Evolutionary conservation across 2,797 vertebrate genomes (phyloP), one percentile per base, ranked within the genome.

Genomic region (Darevskia mixta): DNA sequence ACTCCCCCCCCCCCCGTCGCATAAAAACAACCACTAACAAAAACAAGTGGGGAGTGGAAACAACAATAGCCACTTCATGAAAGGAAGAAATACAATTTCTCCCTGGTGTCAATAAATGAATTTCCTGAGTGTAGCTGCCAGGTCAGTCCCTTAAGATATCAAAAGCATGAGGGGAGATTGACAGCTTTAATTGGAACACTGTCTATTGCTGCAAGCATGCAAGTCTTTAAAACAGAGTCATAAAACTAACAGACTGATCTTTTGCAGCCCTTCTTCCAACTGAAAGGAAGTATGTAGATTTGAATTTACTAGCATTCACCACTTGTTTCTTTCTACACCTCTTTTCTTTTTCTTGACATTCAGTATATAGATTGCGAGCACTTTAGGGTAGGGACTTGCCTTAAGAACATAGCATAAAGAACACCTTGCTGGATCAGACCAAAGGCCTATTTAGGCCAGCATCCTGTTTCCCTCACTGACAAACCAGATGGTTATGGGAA

Each of bases 181-280:
- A 81, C 43, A 89, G 61, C 71, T 89, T 81, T 86, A 86, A 89
- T 81, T 86, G 71, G 61, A 41, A 80, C 77, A 73, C 8, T 43
- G 41, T 67, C 15, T 81, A 78, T 81, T 82, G 43, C 35, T 58
- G 23, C 43, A 82, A 49, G 17, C 69, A 81, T 89, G 55, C 55
- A 85, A 23, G 55, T 80, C 81, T 89, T 85, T 75, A 75, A 55
- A 75, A 85, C 69, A 81, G 58, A 80, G 38, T 66, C 29, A 78
- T 58, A 64, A 25, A 61, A 73, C 29, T 67, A 66, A 66, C 38
- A 85, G 69, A 55, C 20, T 83, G 81, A 55, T 83, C 43, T 71
- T 71, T 72, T 78, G 29, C 43, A 82, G 58, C 8, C 43, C 25
- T 15, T 32, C 49, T 71, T 64, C 41, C 67, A 15, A 75, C 38